Evolutionary conservation across 2,113 vertebrate genomes (phyloP).

Genomic region (Nibea albiflora): DNA sequence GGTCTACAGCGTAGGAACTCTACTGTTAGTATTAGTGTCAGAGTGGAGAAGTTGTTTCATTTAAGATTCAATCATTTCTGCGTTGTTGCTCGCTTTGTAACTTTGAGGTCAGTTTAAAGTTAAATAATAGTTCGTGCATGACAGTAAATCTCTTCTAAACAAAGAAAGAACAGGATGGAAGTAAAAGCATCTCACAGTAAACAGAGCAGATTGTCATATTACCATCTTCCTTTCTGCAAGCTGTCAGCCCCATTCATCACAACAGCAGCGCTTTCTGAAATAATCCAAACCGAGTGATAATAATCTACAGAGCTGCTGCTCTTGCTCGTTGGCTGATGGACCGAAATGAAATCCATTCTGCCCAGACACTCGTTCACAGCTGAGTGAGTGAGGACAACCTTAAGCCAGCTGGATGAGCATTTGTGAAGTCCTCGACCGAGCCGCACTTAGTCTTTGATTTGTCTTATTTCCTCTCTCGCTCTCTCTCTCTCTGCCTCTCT

Average conservation of each 20-base stretch:
- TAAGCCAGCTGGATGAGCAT: slow-evolving; percentile 51
- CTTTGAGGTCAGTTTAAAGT: not conserved
- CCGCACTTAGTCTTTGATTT: slow-evolving; percentile 37
- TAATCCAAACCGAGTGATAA: slow-evolving; percentile 62
- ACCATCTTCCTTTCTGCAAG: slow-evolving; percentile 73
- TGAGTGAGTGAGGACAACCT: slow-evolving; percentile 52
- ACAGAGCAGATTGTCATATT: slow-evolving; percentile 52
- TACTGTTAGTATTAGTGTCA: no score
- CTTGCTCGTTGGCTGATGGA: slow-evolving; percentile 20
- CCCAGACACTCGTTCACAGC: slow-evolving; percentile 44
- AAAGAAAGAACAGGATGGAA: not conserved
- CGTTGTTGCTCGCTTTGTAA: not conserved
- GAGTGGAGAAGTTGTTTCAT: not conserved
- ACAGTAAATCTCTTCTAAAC: not conserved
- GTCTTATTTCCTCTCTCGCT: slow-evolving; percentile 17
- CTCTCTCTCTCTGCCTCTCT: slow-evolving; percentile 17
- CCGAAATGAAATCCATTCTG: slow-evolving; percentile 65
- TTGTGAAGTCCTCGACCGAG: slow-evolving; percentile 45
- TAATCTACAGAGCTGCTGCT: slow-evolving; percentile 42
- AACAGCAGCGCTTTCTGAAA: slow-evolving; percentile 34
- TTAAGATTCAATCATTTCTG: not conserved
- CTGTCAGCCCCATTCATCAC: slow-evolving; percentile 53
- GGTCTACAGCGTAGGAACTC: not conserved
- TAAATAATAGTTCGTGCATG: not conserved
- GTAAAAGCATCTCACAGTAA: slow-evolving; percentile 1